Evolutionary conservation across 2,113 vertebrate genomes (phyloP), one percentile per base, ranked within the genome.

Genomic region (Protobothrops mucrosquamatus): DNA sequence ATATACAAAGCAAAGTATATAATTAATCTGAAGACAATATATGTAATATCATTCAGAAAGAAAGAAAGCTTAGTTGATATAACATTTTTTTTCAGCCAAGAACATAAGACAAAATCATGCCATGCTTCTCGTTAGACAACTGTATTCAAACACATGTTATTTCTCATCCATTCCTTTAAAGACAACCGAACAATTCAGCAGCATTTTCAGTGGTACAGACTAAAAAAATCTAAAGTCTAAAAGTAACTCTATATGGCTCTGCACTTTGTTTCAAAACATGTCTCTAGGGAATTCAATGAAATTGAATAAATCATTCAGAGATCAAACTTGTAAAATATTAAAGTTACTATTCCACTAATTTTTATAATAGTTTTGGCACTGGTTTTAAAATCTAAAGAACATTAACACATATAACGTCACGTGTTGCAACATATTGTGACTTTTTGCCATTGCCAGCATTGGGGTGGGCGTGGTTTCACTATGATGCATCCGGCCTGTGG

Each of bases 101-200:
- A 34, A 55, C 55, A 26, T 5, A 24, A 12, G 29, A 46, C 43
- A 85, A 89, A 54, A 7, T 86, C 87, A 86, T 11, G 56, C 87
- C 87, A 93, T 92, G 93, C 91, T 92, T 89, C 64, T 81, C n/a
- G 14, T 51, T 61, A 92, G 20, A 64, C 26, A 89, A n/a, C 90
- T 88, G 18, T 6, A 46, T 92, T 20, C 26, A 64, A 9, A 85
- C 55, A 64, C 22, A 57, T 1, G 54, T 59, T 52, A 85, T 43
- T 81, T 88, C 54, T 51, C n/a, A 39, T 51, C 2, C 26, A 88
- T 39, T 85, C 24, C 39, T 46, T 91, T 29, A 55, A 56, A 55
- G 74, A 81, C 34, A 39, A 81, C 34, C 39, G 7, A 81, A 81
- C 7, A 43, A 81, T 43, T 81, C 18, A 43, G 34, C 74, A 81